phyloP scores from a whole-genome alignment of 2,888 invertebrate genomes.

The Ernsta delagoae region DNA sequence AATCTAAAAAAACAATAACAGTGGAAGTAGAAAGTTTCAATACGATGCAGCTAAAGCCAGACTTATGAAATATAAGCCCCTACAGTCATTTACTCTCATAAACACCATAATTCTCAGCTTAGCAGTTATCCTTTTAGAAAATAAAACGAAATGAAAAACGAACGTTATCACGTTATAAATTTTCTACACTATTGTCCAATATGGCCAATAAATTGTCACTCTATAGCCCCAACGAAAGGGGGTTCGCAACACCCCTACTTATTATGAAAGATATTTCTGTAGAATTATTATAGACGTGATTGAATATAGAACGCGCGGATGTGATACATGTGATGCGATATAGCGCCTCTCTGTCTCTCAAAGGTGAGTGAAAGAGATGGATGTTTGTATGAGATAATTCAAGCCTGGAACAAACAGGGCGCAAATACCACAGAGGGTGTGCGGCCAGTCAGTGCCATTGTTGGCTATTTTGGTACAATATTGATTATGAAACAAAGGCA shows the following conservation, averaged over 20 bases:
- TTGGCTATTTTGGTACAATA: slow-evolving; percentile 10
- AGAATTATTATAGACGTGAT: slow-evolving; percentile 47
- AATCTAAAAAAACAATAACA: too few species aligned
- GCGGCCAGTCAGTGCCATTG: background rate
- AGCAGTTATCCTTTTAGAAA: slow-evolving; percentile 54
- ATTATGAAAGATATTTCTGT: slow-evolving; percentile 42
- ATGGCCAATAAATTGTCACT: slow-evolving; percentile 80
- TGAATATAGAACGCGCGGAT: slow-evolving; percentile 27
- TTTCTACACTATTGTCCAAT: slow-evolving; percentile 69
- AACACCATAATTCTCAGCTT: slow-evolving; percentile 32
- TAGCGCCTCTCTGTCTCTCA: slow-evolving; percentile 9
- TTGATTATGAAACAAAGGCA: slow-evolving; percentile 5
- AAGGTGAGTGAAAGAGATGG: slow-evolving; percentile 16
- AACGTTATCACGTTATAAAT: slow-evolving; percentile 81
- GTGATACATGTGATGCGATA: slow-evolving; percentile 8
- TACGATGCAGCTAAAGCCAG: too few species aligned
- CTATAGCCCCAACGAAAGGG: slow-evolving; percentile 52
- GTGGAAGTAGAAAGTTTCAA: too few species aligned
- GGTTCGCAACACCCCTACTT: slow-evolving; percentile 42
- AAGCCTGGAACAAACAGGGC: slow-evolving; percentile 17
- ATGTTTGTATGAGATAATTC: slow-evolving; percentile 14
- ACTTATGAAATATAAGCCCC: too few species aligned
- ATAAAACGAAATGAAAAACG: slow-evolving; percentile 62
- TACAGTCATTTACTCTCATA: slow-evolving; percentile 6
- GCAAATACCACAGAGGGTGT: slow-evolving; percentile 21